Evolutionary conservation across 2,113 vertebrate species (phyloP), one percentile per base, ranked within the genome.

Genomic region (Chionodraco myersi): DNA sequence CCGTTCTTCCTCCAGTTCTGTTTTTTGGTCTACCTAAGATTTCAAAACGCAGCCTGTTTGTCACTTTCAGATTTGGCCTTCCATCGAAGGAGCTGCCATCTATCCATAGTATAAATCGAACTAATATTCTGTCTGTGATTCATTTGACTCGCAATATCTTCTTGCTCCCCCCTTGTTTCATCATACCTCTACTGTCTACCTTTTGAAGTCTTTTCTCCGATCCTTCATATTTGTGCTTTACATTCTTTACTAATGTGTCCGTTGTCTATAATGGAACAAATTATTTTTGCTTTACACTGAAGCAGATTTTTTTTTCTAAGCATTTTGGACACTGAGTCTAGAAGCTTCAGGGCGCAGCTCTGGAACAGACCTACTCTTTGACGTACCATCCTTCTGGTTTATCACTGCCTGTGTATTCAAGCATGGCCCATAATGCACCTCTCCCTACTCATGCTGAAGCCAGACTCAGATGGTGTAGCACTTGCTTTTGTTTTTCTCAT

Each of bases 51-150:
- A 67, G 44, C 30, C 23, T 21, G 51, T 76, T 63, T 73, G 45
- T 74, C 56, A 59, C 11, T 54, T 75, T 66, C 60, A 63, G n/a
- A 54, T 2, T 36, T 0, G 26, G 26, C 44, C 65, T 63, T 56
- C 49, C 23, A 10, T 3, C 49, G 61, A 85, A 47, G 53, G 13
- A 77, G 72, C 47, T 47, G 16, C 56, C 58, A 34, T 80, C 14
- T 66, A 59, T 80, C 30, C 54, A 60, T 44, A 75, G 41, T 56
- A 80, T 58, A 0, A 74, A 74, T 26, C 72, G 53, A 15, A 61
- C 60, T 74, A 64, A 80, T 75, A 59, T 78, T 78, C 23, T 75
- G 69, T 52, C 75, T 83, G 83, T 75, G 79, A 73, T 56, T 86
- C 81, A 34, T 58, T 67, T 30, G 23, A 18, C 44, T 48, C 8